Percentiles rank a stretch among this genome's conserved stretches.
These are phyloP conservation scores for Coracias cyanogaster DNA, from an alignment of 2,797 vertebrate genomes.

Conservation along the genomic window DNA sequence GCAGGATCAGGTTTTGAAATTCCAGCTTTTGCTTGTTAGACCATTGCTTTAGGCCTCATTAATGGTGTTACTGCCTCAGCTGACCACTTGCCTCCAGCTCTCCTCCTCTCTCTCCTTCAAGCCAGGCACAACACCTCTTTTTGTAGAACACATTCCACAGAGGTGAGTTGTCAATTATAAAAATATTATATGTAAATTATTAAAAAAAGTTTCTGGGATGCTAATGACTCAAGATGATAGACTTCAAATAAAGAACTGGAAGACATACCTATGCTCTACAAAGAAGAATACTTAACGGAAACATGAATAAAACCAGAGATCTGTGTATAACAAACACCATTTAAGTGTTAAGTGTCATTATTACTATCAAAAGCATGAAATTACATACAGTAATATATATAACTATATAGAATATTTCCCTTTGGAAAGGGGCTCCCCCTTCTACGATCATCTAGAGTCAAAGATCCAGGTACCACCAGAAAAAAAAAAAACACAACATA, in stretches of 20 bases:
- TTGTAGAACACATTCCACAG: not conserved
- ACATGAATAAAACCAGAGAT: not conserved
- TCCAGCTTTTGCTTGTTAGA: not conserved
- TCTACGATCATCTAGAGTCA: not conserved
- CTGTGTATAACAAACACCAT: not conserved
- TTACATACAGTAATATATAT: not conserved
- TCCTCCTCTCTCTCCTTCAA: not conserved
- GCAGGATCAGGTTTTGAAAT: not conserved
- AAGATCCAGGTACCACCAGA: not conserved
- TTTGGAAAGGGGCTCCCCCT: not conserved
- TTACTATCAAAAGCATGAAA: not conserved
- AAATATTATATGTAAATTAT: not conserved
- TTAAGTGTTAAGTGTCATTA: not conserved
- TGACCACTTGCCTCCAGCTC: not conserved
- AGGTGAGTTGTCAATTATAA: not conserved
- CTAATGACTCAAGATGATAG: not conserved
- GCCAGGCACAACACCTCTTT: not conserved
- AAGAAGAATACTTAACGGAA: not conserved
- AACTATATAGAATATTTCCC: not conserved
- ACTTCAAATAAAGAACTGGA: not conserved
- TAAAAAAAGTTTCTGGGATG: not conserved
- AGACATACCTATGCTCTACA: not conserved
- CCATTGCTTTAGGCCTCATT: not conserved
- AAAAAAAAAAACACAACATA: constrained; percentile 37
- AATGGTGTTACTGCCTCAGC: not conserved